Base-by-base conservation (phyloP, 2,797 vertebrate genomes). In the Argya squamiceps region DNA sequence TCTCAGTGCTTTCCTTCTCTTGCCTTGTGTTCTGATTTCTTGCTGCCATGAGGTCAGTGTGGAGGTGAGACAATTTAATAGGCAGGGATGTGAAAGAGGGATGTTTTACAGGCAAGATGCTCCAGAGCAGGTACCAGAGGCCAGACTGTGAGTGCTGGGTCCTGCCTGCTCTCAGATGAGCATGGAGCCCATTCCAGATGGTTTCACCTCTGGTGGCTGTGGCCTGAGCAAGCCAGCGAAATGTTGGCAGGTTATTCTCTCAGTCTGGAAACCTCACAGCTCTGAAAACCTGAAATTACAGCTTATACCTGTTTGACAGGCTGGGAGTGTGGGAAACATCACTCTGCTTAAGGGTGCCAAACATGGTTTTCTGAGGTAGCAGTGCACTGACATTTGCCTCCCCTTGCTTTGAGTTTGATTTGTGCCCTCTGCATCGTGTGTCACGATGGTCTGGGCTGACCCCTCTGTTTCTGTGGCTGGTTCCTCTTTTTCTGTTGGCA, bases 211-310 rank as follows among this genome's bases (percentile, higher is more conserved):
- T 8, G 3, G 10, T 82, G 36, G 8, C 20, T 36, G 70, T 47
- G 30, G 73, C 52, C 80, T 58, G 65, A 75, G n/a, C 36, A 7
- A 15, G 41, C 36, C 60, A 55, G 26, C 3, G 3, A 52, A 88
- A 50, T 3, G 8, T 1, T 58, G 71, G 29, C 69, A 44, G 32
- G 39, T 59, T 52, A 2, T 34, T 79, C 52, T 76, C 47, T 46
- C 18, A 37, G 44, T n/a, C 60, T 73, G 44, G 56, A 87, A 92
- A 67, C 39, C 12, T 36, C 36, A 3, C 13, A 58, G n/a, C 58
- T 90, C 74, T 64, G 53, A 82, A 93, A 89, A 80, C 39, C 71
- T 75, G 65, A 86, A 75, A 84, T 68, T 14, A 62, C 58, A 81
- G 39, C 65, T 88, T 70, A 29, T 75, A 68, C 59, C 62, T 47